Base-by-base conservation (phyloP, 2,888 invertebrate genomes). In the Nomada flava region DNA sequence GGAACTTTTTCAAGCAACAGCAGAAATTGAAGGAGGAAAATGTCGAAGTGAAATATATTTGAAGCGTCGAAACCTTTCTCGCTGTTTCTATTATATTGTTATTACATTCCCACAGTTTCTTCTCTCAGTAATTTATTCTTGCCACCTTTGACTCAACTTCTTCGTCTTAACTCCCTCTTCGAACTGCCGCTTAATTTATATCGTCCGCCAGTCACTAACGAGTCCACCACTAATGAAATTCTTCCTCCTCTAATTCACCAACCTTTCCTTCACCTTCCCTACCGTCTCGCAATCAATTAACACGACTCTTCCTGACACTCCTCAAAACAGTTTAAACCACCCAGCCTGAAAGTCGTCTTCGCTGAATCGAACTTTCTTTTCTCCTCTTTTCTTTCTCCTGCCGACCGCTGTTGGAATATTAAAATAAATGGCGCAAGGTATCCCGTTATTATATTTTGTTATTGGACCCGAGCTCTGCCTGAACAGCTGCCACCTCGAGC, bases 391-490 rank as follows among this genome's bases (percentile, higher is more conserved):
- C 57, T n/a, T n/a, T 20, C 7, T 5, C 5, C 55, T n/a, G 20
- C 52, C 52, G n/a, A 18, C 55, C 62, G 36, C 36, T 26, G 20
- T 29, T 52, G 68, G 65, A 80, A 77, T 82, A 86, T 86, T 87
- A 87, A 88, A 89, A 90, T 89, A 89, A 91, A 89, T 85, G 88
- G 83, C 67, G 86, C 77, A 76, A 85, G 88, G 82, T 79, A 65
- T 75, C 69, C 74, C 78, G 76, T 84, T 68, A 80, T 84, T 84
- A 72, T 57, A 57, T 77, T 87, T 85, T 77, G 83, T 82, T 83
- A 78, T 74, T 70, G 82, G 72, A 52, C 72, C 77, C 65, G 71
- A 71, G 65, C 78, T 74, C 76, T 77, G 76, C 64, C 78, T 79
- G 42, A 87, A 80, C 86, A 82, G 81, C 83, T 82, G 83, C 82